Evolutionary conservation across 2,888 invertebrate species (phyloP).

Genomic region (Drosophila flavopinicola): DNA sequence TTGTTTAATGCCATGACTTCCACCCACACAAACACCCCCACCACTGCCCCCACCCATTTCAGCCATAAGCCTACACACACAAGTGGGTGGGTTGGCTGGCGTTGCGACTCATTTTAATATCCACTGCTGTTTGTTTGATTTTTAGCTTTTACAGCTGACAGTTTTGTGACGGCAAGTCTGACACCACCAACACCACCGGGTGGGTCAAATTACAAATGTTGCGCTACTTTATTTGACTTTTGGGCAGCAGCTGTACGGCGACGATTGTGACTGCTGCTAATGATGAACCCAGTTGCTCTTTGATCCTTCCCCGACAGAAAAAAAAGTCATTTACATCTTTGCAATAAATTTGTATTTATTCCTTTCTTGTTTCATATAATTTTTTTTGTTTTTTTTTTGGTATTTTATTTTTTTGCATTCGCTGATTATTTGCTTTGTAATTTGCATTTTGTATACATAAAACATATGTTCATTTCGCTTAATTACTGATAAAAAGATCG

Average conservation of each 20-base stretch:
- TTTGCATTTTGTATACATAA: constrained; percentile 54
- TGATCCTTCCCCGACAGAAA: constrained; percentile 21
- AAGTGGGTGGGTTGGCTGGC: constrained; percentile 12
- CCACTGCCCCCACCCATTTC: constrained; percentile 6
- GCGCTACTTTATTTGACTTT: constrained; percentile 64
- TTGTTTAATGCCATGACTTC: constrained; percentile 12
- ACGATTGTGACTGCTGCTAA: constrained; percentile 27
- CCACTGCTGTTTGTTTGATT: constrained; percentile 72
- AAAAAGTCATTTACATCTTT: constrained; percentile 26
- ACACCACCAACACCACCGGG: neutral
- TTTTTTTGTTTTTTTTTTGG: constrained; percentile 3
- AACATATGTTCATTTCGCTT: constrained; percentile 60
- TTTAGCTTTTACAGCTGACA: constrained; percentile 76
- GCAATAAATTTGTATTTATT: constrained; percentile 51
- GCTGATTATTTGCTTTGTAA: constrained; percentile 35
- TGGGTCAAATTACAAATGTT: constrained; percentile 63
- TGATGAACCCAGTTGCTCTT: constrained; percentile 37
- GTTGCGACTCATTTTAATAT: constrained; percentile 63
- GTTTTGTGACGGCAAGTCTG: constrained; percentile 38
- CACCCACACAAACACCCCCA: neutral
- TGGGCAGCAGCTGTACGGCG: constrained; percentile 9
- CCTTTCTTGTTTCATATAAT: constrained; percentile 23
- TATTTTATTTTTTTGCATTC: constrained; percentile 4
- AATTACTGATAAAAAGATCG: constrained; percentile 64
- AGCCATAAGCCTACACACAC: constrained; percentile 58